phyloP scores from a whole-genome alignment of 2,888 invertebrate genomes.

The Pharmacophagus antenor region DNA sequence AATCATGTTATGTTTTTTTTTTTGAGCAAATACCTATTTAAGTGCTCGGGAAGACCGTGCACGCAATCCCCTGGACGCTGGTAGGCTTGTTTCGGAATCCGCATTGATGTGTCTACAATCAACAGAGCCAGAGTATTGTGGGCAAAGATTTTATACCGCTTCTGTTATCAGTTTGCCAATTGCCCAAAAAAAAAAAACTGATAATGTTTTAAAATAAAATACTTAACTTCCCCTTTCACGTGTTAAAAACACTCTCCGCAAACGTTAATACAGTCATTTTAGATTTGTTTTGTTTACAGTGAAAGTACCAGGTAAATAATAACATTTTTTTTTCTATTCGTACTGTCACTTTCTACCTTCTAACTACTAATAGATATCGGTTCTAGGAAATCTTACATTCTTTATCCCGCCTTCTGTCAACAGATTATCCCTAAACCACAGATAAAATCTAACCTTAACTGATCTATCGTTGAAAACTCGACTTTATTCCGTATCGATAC shows the following conservation, averaged over 20 bases:
- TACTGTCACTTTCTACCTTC: conserved; percentile 55
- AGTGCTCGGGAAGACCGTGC: too few species aligned
- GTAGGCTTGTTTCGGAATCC: too few species aligned
- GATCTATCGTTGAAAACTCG: conserved; percentile 27
- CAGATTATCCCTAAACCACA: conserved; percentile 69
- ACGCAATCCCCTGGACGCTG: too few species aligned
- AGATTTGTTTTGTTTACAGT: conserved; percentile 18
- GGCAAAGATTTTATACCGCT: too few species aligned
- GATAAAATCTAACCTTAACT: conserved; percentile 36
- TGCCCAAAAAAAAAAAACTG: too few species aligned
- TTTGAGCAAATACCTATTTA: too few species aligned
- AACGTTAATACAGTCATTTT: not conserved
- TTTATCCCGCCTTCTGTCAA: conserved; percentile 64
- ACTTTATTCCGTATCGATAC: conserved; percentile 32
- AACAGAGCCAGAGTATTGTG: too few species aligned
- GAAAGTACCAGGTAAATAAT: conserved; percentile 25
- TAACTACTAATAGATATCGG: conserved; percentile 38
- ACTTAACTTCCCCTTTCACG: too few species aligned
- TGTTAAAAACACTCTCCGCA: not conserved
- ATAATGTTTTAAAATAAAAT: too few species aligned
- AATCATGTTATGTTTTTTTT: too few species aligned
- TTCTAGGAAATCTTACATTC: conserved; percentile 57
- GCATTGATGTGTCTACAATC: too few species aligned
- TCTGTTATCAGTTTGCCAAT: too few species aligned
- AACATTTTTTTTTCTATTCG: conserved; percentile 31